A percentile compares a stretch with the other conserved stretches of the same genome.
Evolutionary conservation across 2,113 vertebrate genomes (phyloP).

Genomic region (Hemichromis elongatus): DNA sequence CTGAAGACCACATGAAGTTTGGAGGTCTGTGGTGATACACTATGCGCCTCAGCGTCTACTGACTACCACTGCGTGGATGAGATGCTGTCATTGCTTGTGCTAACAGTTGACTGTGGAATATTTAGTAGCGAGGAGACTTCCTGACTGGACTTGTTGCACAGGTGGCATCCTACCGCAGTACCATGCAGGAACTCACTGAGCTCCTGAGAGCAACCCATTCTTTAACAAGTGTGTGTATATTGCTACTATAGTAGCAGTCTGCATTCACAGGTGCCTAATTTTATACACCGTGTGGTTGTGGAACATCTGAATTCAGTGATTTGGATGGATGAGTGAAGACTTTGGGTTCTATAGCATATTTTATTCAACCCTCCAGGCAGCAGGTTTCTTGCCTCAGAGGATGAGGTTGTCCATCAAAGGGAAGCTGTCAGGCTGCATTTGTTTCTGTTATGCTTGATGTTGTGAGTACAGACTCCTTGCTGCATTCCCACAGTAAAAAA

Average conservation of each 20-base stretch:
- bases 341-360: not conserved
- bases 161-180: not conserved
- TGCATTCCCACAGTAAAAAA: not conserved
- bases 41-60: not conserved
- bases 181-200: not conserved
- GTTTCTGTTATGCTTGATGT: not conserved
- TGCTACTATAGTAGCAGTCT: not conserved
- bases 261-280: not conserved
- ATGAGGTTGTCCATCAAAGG: not conserved
- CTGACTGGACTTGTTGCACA: not conserved
- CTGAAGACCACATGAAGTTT: not conserved
- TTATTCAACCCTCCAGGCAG: not conserved
- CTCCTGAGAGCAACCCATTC: not conserved
- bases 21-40: not conserved
- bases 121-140: not conserved
- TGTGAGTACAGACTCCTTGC: not conserved
- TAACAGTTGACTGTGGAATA: not conserved
- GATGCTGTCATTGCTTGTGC: not conserved
- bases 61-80: not conserved
- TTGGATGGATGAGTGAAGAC: not conserved
- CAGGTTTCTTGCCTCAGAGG: not conserved
- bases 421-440: not conserved
- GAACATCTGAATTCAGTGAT: not conserved
- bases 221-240: not conserved
- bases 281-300: not conserved